These are phyloP conservation scores for Leucoraja erinaceus DNA, from an alignment of 2,113 vertebrate species.

Conservation along the genomic window DNA sequence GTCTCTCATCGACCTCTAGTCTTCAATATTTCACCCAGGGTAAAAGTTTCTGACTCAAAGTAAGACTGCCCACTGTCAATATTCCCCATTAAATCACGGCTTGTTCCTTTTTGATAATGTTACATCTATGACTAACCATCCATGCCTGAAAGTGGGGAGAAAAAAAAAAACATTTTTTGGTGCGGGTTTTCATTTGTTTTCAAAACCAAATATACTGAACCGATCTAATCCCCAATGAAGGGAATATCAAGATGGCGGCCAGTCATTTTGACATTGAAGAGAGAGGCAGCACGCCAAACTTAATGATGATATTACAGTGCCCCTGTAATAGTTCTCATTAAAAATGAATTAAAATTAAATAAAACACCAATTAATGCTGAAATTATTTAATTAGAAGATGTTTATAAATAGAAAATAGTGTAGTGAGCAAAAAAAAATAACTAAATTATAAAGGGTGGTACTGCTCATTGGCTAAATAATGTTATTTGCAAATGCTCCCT, in stretches of 20 bases:
- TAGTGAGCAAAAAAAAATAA: neutral
- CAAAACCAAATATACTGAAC: neutral
- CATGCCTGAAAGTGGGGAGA: neutral
- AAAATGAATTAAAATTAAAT: constrained; percentile 33
- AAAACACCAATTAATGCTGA: constrained; percentile 24
- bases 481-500: neutral
- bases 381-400: constrained; percentile 4
- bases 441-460: neutral
- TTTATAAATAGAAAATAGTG: neutral
- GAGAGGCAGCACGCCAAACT: neutral
- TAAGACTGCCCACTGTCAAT: too few species aligned
- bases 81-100: neutral
- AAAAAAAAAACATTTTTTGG: neutral
- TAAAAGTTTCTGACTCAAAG: too few species aligned
- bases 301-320: neutral
- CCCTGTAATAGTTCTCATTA: constrained; percentile 13
- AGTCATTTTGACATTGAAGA: neutral
- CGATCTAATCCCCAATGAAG: neutral
- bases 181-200: neutral
- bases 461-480: neutral
- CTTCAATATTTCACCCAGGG: too few species aligned
- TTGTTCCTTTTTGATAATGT: neutral
- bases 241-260: constrained; percentile 13
- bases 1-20: too few species aligned
- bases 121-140: neutral